Percentiles rank a stretch among this genome's conserved stretches.
phyloP scores from a whole-genome alignment of 2,797 vertebrate genomes.

The Channallabes apus region DNA sequence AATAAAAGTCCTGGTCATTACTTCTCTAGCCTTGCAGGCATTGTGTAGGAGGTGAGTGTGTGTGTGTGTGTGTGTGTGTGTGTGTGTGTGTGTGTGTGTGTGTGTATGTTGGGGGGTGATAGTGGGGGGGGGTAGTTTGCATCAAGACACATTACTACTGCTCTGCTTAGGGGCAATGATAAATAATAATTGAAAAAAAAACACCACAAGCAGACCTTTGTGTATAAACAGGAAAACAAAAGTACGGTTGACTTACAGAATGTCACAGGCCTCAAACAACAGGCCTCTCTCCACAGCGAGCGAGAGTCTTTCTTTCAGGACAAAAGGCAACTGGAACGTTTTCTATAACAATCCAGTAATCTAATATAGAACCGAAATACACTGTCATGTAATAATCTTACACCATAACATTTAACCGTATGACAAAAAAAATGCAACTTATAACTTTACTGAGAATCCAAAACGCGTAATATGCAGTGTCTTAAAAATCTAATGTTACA shows the following conservation, averaged over 20 bases:
- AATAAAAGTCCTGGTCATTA: slow-evolving; percentile 64
- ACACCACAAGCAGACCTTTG: not conserved
- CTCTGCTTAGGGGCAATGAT: slow-evolving; percentile 11
- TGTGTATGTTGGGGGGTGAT: not conserved
- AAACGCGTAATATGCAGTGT: not conserved
- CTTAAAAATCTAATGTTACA: not conserved
- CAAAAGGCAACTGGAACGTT: not conserved
- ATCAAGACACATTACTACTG: not conserved
- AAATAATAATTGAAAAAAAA: not conserved
- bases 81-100: slow-evolving; percentile 1
- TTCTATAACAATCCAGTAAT: not conserved
- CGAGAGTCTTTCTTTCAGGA: not conserved
- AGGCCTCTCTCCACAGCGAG: not conserved
- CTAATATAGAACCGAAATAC: not conserved
- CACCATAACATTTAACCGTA: not conserved
- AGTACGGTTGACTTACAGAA: not conserved
- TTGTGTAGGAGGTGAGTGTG: slow-evolving; percentile 19
- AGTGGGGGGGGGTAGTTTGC: not conserved
- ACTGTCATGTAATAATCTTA: not conserved
- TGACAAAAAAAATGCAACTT: not conserved
- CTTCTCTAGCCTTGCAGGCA: slow-evolving; percentile 55
- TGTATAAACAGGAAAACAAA: slow-evolving; percentile 16
- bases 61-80: not conserved
- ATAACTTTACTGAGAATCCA: no score
- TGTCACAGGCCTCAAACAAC: not conserved